Conservation (phyloP, 2,797 vertebrate species). For the Emys orbicularis region DNA sequence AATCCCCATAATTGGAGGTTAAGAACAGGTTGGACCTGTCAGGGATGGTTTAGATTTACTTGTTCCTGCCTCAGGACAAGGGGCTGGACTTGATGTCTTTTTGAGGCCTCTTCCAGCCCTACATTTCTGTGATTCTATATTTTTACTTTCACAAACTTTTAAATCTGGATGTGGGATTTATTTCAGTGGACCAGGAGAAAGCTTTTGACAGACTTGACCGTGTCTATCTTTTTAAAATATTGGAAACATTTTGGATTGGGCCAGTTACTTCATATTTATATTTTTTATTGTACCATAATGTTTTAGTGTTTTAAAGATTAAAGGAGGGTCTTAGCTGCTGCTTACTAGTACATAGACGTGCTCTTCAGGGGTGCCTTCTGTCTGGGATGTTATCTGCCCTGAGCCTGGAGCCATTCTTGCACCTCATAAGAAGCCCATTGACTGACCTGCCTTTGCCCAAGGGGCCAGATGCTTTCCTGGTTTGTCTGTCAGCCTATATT, state of each 20-base stretch:
- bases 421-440: background rate
- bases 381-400: background rate
- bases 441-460: background rate
- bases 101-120: background rate
- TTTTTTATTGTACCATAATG: accelerated
- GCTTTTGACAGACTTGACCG: background rate
- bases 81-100: background rate
- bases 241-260: background rate
- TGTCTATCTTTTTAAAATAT: accelerated
- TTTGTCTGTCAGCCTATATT: background rate
- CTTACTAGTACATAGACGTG: background rate
- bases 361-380: background rate
- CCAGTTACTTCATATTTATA: background rate
- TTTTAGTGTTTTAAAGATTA: background rate
- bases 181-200: background rate
- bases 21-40: background rate
- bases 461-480: background rate
- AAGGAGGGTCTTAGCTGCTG: background rate
- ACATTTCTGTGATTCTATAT: background rate
- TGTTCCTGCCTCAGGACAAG: background rate
- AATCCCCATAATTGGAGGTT: background rate
- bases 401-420: background rate
- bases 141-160: background rate
- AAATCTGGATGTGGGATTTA: background rate
- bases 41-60: background rate